Conservation (phyloP, 1,140 invertebrate genomes). For the Drosophila guanche region DNA sequence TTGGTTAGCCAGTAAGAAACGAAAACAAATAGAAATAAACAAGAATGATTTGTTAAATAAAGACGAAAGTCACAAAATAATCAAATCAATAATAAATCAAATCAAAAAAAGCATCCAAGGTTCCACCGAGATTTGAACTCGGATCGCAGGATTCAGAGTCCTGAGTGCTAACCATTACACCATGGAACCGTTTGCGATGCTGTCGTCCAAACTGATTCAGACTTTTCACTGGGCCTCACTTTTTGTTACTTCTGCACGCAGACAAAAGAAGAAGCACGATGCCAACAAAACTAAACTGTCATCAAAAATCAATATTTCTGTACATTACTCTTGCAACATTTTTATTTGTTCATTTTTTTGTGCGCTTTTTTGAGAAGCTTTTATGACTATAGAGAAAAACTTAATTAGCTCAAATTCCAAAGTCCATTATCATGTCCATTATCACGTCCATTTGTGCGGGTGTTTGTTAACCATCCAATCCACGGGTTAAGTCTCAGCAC, state of each 20-base stretch:
- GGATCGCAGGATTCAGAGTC: slow-evolving; percentile 96
- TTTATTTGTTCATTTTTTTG: slow-evolving; percentile 58
- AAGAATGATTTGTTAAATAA: too few relatives aligned
- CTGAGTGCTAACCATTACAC: slow-evolving; percentile 96
- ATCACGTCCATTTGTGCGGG: slow-evolving; percentile 41
- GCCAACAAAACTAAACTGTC: not conserved
- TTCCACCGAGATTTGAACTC: slow-evolving; percentile 93
- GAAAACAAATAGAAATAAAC: too few relatives aligned
- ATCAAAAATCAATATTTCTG: slow-evolving; percentile 12
- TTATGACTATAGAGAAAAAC: slow-evolving; percentile 44
- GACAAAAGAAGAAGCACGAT: not conserved
- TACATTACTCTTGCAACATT: slow-evolving; percentile 34
- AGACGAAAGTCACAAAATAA: too few relatives aligned
- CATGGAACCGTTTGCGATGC: slow-evolving; percentile 85
- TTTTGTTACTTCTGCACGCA: not conserved
- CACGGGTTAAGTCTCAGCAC: slow-evolving; percentile 25
- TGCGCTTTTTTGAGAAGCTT: slow-evolving; percentile 55
- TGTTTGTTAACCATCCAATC: slow-evolving; percentile 17
- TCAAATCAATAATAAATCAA: not conserved
- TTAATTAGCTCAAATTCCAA: slow-evolving; percentile 52
- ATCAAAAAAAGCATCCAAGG: slow-evolving; percentile 80
- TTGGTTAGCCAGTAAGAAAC: too few relatives aligned
- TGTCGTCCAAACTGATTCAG: not conserved
- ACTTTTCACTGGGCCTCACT: not conserved
- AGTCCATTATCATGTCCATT: slow-evolving; percentile 58